Base-by-base conservation (phyloP, 2,888 invertebrate genomes). In the Acleris literana region DNA sequence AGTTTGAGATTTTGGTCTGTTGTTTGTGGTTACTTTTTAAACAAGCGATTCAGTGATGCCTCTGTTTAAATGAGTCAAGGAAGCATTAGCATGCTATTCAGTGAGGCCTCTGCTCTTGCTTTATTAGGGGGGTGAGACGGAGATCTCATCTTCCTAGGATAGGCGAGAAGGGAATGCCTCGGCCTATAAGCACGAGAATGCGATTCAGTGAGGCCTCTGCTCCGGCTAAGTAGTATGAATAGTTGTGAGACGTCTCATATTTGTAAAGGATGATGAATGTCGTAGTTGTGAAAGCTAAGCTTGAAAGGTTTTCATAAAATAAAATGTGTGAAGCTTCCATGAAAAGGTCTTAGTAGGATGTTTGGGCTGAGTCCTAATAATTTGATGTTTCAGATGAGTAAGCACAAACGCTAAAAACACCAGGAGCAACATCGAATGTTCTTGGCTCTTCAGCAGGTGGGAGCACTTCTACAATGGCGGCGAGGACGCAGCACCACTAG, bases 191-290 rank as follows among this genome's bases (percentile, higher is more conserved):
- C 48, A 18, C 17, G 48, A 48, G 48, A 18, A 48, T n/a, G 48
- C 6, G 48, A 48, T 48, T 48, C 48, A 48, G 48, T 48, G 48
- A 48, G 48, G 48, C 48, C 48, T 48, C 18, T 17, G 48, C 48
- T 48, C 48, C 5, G 4, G 48, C 7, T 48, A 18, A 48, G 17
- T 3, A 48, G 48, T 48, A 17, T 44, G 43, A 13, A 44, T 16
- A 6, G 18, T 25, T 48, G 1, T 18, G 18, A 18, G 16, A 44
- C n/a, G 43, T 44, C 43, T 44, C 43, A 44, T 3, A 43, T 13
- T 13, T 13, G 43, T 3, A 44, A 44, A 11, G 1, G 13, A 44
- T 44, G 43, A 44, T 13, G 43, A 13, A 44, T 44, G 43, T 3
- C 4, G 13, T 16, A 16, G 7, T 44, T 11, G 7, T 44, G 13